Conservation (phyloP, 2,888 invertebrate genomes). For the Drosophila maculinotata region DNA sequence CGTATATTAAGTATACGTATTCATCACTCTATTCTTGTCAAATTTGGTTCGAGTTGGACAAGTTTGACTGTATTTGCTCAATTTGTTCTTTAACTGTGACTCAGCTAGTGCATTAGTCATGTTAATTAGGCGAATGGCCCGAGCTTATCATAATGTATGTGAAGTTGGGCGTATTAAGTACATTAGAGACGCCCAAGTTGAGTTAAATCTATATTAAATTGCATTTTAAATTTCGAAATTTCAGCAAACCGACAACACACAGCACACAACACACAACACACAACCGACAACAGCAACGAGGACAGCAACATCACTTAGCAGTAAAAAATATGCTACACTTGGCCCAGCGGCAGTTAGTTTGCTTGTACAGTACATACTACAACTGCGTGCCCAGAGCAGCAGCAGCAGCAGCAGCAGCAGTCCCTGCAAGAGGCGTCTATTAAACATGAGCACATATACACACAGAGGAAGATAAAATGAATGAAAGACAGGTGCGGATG, state of each 20-base stretch:
- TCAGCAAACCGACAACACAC: conserved; percentile 17
- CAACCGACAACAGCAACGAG: conserved; percentile 13
- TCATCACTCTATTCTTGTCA: too few relatives aligned
- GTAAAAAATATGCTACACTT: conserved; percentile 59
- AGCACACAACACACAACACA: conserved; percentile 2
- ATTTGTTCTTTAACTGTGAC: conserved; percentile 41
- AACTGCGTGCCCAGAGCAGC: conserved; percentile 11
- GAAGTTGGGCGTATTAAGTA: conserved; percentile 35
- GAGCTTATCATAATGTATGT: conserved; percentile 54
- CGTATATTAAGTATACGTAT: too few relatives aligned
- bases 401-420: conserved; percentile 7
- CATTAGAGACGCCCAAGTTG: conserved; percentile 37
- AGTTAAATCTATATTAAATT: conserved; percentile 58
- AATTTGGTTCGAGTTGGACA: too few relatives aligned
- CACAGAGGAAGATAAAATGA: conserved; percentile 49
- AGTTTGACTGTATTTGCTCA: background rate
- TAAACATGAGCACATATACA: conserved; percentile 35
- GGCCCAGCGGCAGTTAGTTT: conserved; percentile 52
- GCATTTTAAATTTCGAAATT: conserved; percentile 54
- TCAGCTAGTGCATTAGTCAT: conserved; percentile 71
- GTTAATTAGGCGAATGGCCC: conserved; percentile 61
- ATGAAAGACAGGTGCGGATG: conserved; percentile 49
- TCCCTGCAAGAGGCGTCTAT: conserved; percentile 28
- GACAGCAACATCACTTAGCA: conserved; percentile 46
- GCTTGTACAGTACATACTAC: conserved; percentile 28